phyloP scores from a whole-genome alignment of 2,113 vertebrate genomes.

The Todiramphus chloris region DNA sequence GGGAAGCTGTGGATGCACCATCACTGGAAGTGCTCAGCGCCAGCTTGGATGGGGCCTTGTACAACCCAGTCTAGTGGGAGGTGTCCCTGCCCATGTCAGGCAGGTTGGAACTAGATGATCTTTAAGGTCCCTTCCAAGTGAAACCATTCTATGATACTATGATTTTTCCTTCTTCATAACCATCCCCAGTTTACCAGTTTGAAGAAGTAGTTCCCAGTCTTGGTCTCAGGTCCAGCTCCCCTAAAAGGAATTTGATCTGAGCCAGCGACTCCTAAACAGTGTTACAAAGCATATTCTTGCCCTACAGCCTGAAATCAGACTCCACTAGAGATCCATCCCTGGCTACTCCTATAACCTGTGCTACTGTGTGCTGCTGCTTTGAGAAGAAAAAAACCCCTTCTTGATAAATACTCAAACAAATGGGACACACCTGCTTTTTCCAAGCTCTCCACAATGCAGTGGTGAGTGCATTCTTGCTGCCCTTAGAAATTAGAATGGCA shows the following conservation, averaged over 20 bases:
- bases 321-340: not conserved
- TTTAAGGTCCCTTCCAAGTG: too few relatives aligned
- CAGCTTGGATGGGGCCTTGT: too few relatives aligned
- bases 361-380: not conserved
- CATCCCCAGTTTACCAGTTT: not conserved
- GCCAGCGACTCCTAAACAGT: not conserved
- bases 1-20: too few relatives aligned
- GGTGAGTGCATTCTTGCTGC: not conserved
- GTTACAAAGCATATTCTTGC: not conserved
- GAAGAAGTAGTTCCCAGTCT: not conserved
- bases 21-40: too few relatives aligned
- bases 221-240: not conserved
- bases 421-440: not conserved
- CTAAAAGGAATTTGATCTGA: not conserved
- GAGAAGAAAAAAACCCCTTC: not conserved
- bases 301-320: not conserved
- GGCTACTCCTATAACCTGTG: not conserved
- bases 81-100: too few relatives aligned
- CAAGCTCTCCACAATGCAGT: not conserved
- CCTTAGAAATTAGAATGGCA: not conserved
- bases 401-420: not conserved
- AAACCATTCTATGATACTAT: too few relatives aligned
- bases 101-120: too few relatives aligned
- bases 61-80: too few relatives aligned
- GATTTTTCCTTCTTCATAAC: not conserved